Base-by-base conservation (phyloP, 2,888 invertebrate species). In the Meteorus cinctellus region DNA sequence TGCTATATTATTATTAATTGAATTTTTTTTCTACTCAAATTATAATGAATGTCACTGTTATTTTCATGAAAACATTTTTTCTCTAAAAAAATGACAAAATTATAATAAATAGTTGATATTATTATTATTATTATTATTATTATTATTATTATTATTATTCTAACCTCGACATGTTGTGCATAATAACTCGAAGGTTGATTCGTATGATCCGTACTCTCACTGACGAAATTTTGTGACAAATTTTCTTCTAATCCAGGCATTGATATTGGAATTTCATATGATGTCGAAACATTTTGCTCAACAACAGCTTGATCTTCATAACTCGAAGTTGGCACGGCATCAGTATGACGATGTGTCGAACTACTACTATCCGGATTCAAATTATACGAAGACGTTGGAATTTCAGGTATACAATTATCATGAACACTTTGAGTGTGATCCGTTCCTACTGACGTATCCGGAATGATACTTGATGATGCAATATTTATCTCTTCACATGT, bases 401-500 rank as follows among this genome's bases (percentile, higher is more conserved):
- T 89, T 78, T 89, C 89, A 14, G 86, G 86, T 1, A 88, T 84
- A 4, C 88, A 89, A 67, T 89, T 89, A 77, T 89, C 87, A 73
- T 88, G 88, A 65, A 89, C 88, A 34, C 83, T 86, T 3, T 55
- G 55, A 19, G 84, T 82, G 29, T 88, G 89, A 48, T 89, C 89
- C 4, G 82, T 81, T 0, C 84, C 77, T 0, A 86, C 83, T 0
- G 87, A 86, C 0, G 87, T 87, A 55, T 88, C 88, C 1, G 87
- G 85, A 69, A 87, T 87, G 0, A 85, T 84, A 69, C 86, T 88
- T 0, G 89, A 89, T 1, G 87, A 87, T 0, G 87, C 88, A 16
- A 89, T 89, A 55, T 89, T 89, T 3, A 89, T 80, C 67, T 89
- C 89, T 41, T 89, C 89, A 72, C 89, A 89, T 0, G 89, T 87